Evolutionary conservation across 2,113 vertebrate species (phyloP), one percentile per base, ranked within the genome.

Genomic region (Neotragus pygmaeus): DNA sequence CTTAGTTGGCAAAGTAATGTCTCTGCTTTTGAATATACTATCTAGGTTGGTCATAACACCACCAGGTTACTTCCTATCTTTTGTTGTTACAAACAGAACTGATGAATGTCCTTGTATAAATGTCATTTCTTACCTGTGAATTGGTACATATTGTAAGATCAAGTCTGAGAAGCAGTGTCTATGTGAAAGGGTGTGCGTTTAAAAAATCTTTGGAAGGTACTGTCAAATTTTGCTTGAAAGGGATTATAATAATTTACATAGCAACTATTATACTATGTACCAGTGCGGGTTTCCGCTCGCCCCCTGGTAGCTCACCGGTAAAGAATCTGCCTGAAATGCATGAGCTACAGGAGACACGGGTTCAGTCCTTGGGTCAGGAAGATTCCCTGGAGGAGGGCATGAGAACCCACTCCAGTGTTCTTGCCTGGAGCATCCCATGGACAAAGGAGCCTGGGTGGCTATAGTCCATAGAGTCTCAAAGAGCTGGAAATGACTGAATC

Each of bases 81-180:
- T 84, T 80, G 86, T 55, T 90, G 4, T 92, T 82, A 57, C 55
- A 75, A 36, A 82, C 39, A 90, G 70, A 81, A 66, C 43, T 51
- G 73, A 77, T 47, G 43, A 86, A 87, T 90, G 43, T 57, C 53
- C 25, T 89, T 81, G 30, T n/a, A 23, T 64, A 87, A 87, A 64
- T 84, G 30, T 66, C 82, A 75, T 78, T 96, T 91, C 87, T n/a
- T 83, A 62, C 51, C 55, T 66, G 49, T 92, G 80, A 87, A 70
- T 70, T 2, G n/a, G 43, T 92, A 53, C 39, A 21, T 78, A 39
- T 36, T 53, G n/a, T 39, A 70, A 94, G 51, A 75, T 83, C 90
- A 58, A 87, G 64, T 84, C 43, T 92, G 81, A 89, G 66, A 92
- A 85, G 78, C 78, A 36, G 43, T 73, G 0, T 45, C 28, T 90